Evolutionary conservation across 2,797 vertebrate species (phyloP), one percentile per base, ranked within the genome.

Genomic region (Clamator glandarius): DNA sequence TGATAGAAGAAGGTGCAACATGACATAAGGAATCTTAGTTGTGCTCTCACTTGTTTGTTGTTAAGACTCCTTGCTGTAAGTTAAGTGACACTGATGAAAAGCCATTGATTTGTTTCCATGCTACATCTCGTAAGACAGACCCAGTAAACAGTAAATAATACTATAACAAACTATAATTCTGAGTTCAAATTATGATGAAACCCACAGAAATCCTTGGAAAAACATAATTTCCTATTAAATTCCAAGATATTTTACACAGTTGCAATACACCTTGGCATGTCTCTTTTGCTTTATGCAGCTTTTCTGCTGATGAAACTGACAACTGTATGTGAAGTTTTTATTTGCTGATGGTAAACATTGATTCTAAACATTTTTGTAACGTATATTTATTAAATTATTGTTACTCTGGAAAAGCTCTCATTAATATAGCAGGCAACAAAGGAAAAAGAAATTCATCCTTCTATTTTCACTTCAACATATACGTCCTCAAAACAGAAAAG

Each of bases 401-500:
- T 28, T 84, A 12, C 24, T 86, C n/a, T 72, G 39, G 39, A 41
- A 87, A 87, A 51, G 73, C 42, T 18, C 11, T 33, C 67, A 7
- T 20, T 70, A 91, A 29, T 5, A 33, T 26, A 10, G 16, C 19
- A 78, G 8, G 6, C 3, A 81, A 48, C 36, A 69, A 85, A 73
- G 8, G 31, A 33, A 62, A 92, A 91, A 75, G 4, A 72, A 63
- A 48, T 58, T 2, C 20, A 8, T 72, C 24, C 7, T 6, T 67
- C 16, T 33, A 2, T 75, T 93, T 78, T 84, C 29, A 55, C 35
- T 85, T 63, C 51, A 77, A 15, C 8, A 54, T 87, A 26, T 3
- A 19, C 11, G 24, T 59, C 36, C n/a, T 69, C 31, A 41, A 89
- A 84, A 85, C 20, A 96, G 85, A 93, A 91, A 89, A 93, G 75